Base-by-base conservation (phyloP, 2,113 vertebrate genomes). In the Gorilla gorilla region DNA sequence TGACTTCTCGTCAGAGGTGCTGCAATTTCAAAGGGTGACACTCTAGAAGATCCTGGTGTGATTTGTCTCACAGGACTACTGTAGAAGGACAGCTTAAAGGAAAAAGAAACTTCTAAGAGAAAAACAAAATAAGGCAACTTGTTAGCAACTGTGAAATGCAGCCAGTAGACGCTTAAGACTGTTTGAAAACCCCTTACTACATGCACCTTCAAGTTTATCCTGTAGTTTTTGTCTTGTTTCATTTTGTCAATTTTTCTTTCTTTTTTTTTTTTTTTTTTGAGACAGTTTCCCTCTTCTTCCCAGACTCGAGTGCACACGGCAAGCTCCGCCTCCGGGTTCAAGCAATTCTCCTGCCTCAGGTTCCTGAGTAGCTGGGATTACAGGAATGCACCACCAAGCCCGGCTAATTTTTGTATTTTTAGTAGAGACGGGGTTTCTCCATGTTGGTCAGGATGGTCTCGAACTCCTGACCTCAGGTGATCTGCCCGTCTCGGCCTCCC, bases 71-170 rank as follows among this genome's bases (percentile, higher is more conserved):
- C 89, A 97, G 93, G 92, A 96, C 95, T 89, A 66, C n/a, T 96
- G 43, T 90, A 95, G 90, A 96, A 55, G 95, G 14, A 93, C 92
- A 96, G 93, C 93, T 93, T 94, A 97, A 97, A 97, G 97, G 96
- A 91, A n/a, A 45, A 64, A 94, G 92, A 93, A 97, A 96, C 96
- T 97, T 92, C 93, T 89, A 97, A 89, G 38, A 23, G 93, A 93
- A 97, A 91, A 96, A 97, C 91, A 95, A 95, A 72, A 52, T 88
- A 82, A 97, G 94, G 75, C n/a, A 76, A n/a, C 35, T 90, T 96
- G 88, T 84, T 87, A 85, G 82, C 61, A 83, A 70, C 81, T 92
- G 96, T 98, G 97, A 98, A 97, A 95, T 96, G 95, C 95, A 93
- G 72, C 96, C 97, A 68, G 92, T 59, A 88, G 75, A 98, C 76